These are phyloP conservation scores for Eulimnadia texana DNA, from an alignment of 1,140 invertebrate species.

Conservation along the genomic window DNA sequence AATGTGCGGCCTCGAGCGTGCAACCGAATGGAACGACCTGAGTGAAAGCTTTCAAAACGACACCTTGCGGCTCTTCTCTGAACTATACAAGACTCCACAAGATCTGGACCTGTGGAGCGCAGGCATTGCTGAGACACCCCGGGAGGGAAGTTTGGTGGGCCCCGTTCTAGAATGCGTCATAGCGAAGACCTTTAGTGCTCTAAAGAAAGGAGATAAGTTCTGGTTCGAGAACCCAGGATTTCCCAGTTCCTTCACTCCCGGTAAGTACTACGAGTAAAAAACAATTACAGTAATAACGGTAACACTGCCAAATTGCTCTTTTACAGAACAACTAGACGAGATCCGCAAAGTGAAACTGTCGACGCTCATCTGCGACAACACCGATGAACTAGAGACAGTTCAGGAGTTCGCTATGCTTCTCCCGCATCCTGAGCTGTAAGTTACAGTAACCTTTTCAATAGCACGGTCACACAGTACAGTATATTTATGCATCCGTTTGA, in stretches of 20 bases:
- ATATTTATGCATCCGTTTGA: too few species aligned
- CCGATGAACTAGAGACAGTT: slow-evolving; percentile 30
- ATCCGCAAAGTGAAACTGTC: slow-evolving; percentile 30
- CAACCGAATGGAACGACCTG: slow-evolving; percentile 21
- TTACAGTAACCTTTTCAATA: slow-evolving; percentile 9
- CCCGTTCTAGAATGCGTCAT: slow-evolving; percentile 41
- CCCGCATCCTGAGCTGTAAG: slow-evolving; percentile 24
- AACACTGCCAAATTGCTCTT: too few species aligned
- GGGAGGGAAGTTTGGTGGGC: slow-evolving; percentile 33
- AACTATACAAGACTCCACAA: slow-evolving; percentile 24
- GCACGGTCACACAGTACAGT: not conserved
- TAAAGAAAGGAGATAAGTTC: slow-evolving; percentile 41
- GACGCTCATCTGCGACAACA: slow-evolving; percentile 31
- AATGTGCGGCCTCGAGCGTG: slow-evolving; percentile 30
- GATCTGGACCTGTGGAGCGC: slow-evolving; percentile 35
- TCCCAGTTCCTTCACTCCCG: slow-evolving; percentile 25
- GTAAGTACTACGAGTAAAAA: too few species aligned
- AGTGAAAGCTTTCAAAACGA: slow-evolving; percentile 22
- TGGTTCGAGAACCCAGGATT: slow-evolving; percentile 38
- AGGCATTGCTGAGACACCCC: slow-evolving; percentile 31
- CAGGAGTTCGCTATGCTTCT: slow-evolving; percentile 26
- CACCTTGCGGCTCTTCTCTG: slow-evolving; percentile 22
- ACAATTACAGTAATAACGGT: too few species aligned
- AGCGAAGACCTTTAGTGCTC: slow-evolving; percentile 36
- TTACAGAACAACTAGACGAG: slow-evolving; percentile 32